These are phyloP conservation scores for Mus minutoides DNA, from an alignment of 2,797 vertebrate genomes.

Conservation along the genomic window DNA sequence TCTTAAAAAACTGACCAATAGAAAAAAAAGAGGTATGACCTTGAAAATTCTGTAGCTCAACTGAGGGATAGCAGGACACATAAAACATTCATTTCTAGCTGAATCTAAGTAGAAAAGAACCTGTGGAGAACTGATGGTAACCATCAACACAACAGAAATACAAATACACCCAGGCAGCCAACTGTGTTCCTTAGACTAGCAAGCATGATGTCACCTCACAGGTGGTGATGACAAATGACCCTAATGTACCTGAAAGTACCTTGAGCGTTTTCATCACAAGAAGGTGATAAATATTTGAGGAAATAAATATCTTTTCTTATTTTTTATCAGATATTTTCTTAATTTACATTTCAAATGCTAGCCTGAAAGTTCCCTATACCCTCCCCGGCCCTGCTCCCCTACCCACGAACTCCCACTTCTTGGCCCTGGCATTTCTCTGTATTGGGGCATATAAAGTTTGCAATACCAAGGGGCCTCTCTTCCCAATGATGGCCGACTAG, in stretches of 20 bases:
- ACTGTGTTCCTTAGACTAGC: neutral
- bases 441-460: no score
- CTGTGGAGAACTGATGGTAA: neutral
- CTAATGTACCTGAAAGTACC: neutral
- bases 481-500: no score
- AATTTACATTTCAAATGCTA: no score
- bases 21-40: neutral
- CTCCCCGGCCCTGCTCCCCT: no score
- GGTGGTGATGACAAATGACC: neutral
- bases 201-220: neutral
- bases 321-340: no score
- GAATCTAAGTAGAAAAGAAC: constrained; percentile 5
- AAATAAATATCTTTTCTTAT: neutral
- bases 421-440: no score
- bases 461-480: no score
- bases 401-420: no score
- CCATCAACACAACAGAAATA: neutral
- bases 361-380: no score
- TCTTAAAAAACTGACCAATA: neutral
- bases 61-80: neutral
- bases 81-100: neutral
- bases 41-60: neutral
- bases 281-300: neutral
- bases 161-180: neutral
- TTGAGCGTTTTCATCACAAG: neutral